Evolutionary conservation across 2,113 vertebrate genomes (phyloP).

Genomic region (Agapornis roseicollis): DNA sequence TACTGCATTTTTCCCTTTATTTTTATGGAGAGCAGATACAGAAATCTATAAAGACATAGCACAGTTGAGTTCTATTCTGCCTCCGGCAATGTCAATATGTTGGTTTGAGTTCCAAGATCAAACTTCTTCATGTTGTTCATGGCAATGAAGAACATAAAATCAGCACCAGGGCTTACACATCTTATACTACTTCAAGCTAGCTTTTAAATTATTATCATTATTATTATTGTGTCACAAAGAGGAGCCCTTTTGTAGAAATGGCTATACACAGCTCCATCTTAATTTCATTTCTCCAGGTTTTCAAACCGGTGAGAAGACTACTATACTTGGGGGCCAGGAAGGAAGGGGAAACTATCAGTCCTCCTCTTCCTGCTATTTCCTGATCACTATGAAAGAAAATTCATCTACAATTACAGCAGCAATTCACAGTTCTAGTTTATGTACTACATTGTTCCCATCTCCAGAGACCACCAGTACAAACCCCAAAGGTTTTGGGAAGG

Average conservation of each 20-base stretch:
- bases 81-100: not conserved
- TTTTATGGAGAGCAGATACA: not conserved
- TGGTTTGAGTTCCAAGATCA: not conserved
- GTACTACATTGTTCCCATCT: not conserved
- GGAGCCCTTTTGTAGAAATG: not conserved
- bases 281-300: not conserved
- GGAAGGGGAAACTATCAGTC: not conserved
- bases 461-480: not conserved
- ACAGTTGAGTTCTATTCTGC: not conserved
- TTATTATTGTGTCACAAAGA: not conserved
- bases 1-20: not conserved
- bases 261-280: not conserved
- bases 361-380: not conserved
- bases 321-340: too few species aligned
- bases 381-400: not conserved
- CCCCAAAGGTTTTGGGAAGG: not conserved
- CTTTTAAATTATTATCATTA: not conserved
- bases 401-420: not conserved
- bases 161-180: not conserved
- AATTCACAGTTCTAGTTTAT: not conserved
- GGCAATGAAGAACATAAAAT: not conserved
- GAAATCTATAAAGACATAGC: not conserved
- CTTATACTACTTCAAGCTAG: not conserved
- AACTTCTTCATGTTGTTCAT: not conserved
- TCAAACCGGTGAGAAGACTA: not conserved